These are phyloP conservation scores for Lordiphosa clarofinis DNA, from an alignment of 1,140 invertebrate genomes.

Conservation along the genomic window DNA sequence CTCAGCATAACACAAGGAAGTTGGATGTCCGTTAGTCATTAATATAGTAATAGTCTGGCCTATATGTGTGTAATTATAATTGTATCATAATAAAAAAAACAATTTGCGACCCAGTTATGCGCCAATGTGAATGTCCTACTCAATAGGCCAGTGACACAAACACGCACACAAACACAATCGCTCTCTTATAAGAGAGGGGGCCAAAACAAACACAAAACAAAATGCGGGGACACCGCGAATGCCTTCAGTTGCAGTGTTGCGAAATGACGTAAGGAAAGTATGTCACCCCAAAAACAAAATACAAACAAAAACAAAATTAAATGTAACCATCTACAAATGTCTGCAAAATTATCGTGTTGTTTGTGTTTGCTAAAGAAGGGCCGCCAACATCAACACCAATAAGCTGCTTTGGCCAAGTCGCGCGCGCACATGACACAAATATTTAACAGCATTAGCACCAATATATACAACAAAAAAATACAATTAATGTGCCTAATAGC, in stretches of 20 bases:
- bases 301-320: constrained; percentile 4
- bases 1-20: constrained; percentile 20
- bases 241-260: constrained; percentile 39
- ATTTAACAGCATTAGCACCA: constrained; percentile 58
- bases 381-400: constrained; percentile 14
- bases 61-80: constrained; percentile 11
- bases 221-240: constrained; percentile 11
- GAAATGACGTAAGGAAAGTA: constrained; percentile 69
- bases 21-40: constrained; percentile 28
- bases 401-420: constrained; percentile 38
- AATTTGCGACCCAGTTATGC: constrained; percentile 40
- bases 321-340: constrained; percentile 28
- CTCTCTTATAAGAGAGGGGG: background rate
- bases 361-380: constrained; percentile 40
- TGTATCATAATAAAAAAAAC: constrained; percentile 34
- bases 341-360: constrained; percentile 9
- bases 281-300: constrained; percentile 38
- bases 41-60: constrained; percentile 3
- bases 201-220: constrained; percentile 11
- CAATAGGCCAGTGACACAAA: constrained; percentile 65
- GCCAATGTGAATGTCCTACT: constrained; percentile 61
- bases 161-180: constrained; percentile 7
- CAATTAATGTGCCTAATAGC: constrained; percentile 37
- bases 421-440: constrained; percentile 48
- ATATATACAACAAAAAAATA: constrained; percentile 46